phyloP scores from a whole-genome alignment of 2,797 vertebrate species.

The Prionace glauca region DNA sequence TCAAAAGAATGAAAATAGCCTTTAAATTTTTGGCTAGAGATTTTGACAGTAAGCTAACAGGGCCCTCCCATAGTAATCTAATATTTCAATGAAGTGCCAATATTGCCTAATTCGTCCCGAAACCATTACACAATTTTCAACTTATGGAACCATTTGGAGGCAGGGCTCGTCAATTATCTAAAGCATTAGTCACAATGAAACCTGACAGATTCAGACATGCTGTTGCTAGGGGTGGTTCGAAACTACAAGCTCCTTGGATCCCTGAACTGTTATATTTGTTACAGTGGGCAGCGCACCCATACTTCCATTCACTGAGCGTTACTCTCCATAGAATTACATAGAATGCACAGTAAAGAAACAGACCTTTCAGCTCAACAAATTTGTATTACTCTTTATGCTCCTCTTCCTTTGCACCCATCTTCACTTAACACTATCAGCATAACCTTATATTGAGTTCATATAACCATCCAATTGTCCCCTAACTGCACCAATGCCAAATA shows the following conservation, averaged over 20 bases:
- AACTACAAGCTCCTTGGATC: not conserved
- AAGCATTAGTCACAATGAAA: conserved; percentile 32
- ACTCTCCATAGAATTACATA: not conserved
- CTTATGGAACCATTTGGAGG: conserved; percentile 21
- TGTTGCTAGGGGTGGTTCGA: conserved; percentile 29
- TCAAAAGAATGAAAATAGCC: not conserved
- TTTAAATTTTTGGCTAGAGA: not conserved
- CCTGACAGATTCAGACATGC: conserved; percentile 23
- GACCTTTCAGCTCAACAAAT: not conserved
- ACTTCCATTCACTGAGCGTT: not conserved
- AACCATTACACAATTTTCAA: conserved; percentile 33
- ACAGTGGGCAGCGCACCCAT: conserved; percentile 22
- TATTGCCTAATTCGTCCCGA: conserved; percentile 24
- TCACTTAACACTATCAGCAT: not conserved
- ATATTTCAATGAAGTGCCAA: conserved; percentile 15
- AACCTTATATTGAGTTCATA: not conserved
- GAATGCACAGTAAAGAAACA: not conserved
- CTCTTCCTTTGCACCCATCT: not conserved
- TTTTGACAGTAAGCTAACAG: not conserved
- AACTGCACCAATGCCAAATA: not conserved
- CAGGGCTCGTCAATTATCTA: conserved; percentile 4
- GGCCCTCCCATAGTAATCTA: conserved; percentile 13
- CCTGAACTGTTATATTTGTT: conserved; percentile 26
- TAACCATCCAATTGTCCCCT: not conserved
- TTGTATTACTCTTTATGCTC: not conserved